Evolutionary conservation across 2,888 invertebrate genomes (phyloP).

Genomic region (Cosmopolites sordidus): DNA sequence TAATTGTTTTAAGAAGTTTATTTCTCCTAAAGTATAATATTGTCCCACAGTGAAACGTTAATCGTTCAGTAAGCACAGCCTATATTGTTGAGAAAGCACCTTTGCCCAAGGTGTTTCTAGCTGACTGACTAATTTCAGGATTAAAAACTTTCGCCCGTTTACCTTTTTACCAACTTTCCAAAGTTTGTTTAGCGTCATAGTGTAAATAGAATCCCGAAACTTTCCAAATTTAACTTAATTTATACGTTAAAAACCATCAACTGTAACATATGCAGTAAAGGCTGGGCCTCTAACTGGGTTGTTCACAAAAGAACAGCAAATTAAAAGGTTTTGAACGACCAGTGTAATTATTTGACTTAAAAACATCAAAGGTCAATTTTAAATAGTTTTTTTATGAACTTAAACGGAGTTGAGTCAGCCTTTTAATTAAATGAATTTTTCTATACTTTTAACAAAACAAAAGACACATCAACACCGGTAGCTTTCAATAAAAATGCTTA

Average conservation of each 20-base stretch:
- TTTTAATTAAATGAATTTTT: background rate
- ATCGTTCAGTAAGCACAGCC: slow-evolving; percentile 11
- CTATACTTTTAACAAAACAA: no score
- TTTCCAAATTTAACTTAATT: slow-evolving; percentile 27
- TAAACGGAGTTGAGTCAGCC: background rate
- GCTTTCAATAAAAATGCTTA: background rate
- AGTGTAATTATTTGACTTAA: background rate
- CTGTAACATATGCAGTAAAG: slow-evolving; percentile 2
- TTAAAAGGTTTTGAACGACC: background rate
- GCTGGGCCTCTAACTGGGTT: background rate
- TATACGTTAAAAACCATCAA: slow-evolving; percentile 22
- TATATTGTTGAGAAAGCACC: slow-evolving; percentile 18
- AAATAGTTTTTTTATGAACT: background rate
- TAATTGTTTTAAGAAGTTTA: background rate
- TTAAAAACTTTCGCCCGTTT: slow-evolving; percentile 23
- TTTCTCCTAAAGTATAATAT: background rate
- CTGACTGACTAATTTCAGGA: slow-evolving; percentile 24
- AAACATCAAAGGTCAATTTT: slow-evolving; percentile 1
- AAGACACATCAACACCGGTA: background rate
- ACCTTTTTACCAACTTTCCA: slow-evolving; percentile 20
- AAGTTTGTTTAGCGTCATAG: slow-evolving; percentile 23
- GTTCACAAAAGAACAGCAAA: slow-evolving; percentile 1
- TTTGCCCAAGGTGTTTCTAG: slow-evolving; percentile 24
- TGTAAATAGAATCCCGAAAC: slow-evolving; percentile 22
- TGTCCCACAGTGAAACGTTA: slow-evolving; percentile 11